phyloP scores from a whole-genome alignment of 2,888 invertebrate genomes.

The Exocentrus adspersus region DNA sequence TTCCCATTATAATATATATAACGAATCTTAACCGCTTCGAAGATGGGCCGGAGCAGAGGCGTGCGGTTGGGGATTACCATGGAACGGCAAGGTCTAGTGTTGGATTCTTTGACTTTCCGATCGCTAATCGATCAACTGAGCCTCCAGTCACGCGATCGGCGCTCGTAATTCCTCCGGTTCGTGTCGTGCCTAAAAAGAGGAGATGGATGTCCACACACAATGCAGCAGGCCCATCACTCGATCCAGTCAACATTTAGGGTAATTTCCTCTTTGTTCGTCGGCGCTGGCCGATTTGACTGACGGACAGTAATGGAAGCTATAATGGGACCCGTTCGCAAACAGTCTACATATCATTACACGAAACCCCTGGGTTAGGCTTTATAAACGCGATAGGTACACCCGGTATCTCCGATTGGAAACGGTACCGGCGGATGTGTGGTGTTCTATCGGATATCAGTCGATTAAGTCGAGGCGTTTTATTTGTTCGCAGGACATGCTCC shows the following conservation, averaged over 20 bases:
- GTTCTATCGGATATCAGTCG: conserved; percentile 7
- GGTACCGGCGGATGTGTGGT: conserved; percentile 31
- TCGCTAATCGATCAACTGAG: conserved; percentile 27
- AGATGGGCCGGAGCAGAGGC: conserved; percentile 16
- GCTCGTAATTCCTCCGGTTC: conserved; percentile 20
- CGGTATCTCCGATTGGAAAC: conserved; percentile 49
- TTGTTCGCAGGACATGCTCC: conserved; percentile 15
- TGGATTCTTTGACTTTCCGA: no score
- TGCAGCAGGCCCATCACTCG: conserved; percentile 32
- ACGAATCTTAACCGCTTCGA: conserved; percentile 38
- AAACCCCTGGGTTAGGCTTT: background rate
- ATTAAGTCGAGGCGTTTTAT: conserved; percentile 1
- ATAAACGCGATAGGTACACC: no score
- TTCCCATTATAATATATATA: conserved; percentile 56
- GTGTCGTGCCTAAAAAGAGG: conserved; percentile 26
- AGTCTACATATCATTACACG: conserved; percentile 17
- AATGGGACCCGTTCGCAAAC: conserved; percentile 17
- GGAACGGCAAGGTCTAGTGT: no score
- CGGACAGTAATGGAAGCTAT: conserved; percentile 22
- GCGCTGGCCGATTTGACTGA: conserved; percentile 10
- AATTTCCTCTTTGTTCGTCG: conserved; percentile 32
- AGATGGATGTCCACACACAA: conserved; percentile 30
- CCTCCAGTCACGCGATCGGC: conserved; percentile 28
- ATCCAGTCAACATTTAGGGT: conserved; percentile 32
- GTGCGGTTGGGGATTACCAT: no score